Evolutionary conservation across 2,113 vertebrate species (phyloP).

Genomic region (Phaetusa simplex): DNA sequence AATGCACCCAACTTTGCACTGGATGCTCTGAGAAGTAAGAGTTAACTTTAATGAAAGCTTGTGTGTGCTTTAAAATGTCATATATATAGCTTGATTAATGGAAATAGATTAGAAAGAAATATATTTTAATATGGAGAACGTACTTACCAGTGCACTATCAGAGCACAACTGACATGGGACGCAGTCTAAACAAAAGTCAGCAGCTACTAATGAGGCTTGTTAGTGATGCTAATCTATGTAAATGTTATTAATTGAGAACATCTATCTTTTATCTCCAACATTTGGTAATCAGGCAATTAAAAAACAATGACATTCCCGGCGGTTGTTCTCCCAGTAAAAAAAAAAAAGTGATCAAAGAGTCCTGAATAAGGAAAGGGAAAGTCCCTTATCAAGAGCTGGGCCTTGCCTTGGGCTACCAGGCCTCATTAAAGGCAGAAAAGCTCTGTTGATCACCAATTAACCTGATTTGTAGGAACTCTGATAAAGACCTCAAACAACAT

Average conservation of each 20-base stretch:
- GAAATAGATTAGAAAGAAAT: constrained; percentile 78
- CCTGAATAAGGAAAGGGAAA: constrained; percentile 85
- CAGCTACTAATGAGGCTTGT: constrained; percentile 95
- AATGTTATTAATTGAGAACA: constrained; percentile 99
- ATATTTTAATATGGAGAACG: constrained; percentile 59
- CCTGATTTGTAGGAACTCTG: constrained; percentile 94
- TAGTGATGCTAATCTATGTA: constrained; percentile 99
- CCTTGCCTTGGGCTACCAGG: constrained; percentile 88
- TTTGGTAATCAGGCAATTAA: constrained; percentile 98
- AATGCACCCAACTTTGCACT: neutral
- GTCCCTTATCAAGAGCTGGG: constrained; percentile 85
- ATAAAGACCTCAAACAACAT: constrained; percentile 86
- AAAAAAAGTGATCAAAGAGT: constrained; percentile 92
- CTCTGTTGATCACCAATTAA: constrained; percentile 99
- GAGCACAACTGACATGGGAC: constrained; percentile 83
- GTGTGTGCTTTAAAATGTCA: constrained; percentile 72
- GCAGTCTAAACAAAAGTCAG: constrained; percentile 89
- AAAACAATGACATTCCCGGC: constrained; percentile 92
- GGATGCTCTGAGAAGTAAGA: constrained; percentile 35
- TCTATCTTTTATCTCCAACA: constrained; percentile 98
- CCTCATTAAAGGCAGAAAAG: constrained; percentile 94
- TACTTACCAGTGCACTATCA: constrained; percentile 73
- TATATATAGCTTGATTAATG: constrained; percentile 73
- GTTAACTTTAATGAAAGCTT: constrained; percentile 73
- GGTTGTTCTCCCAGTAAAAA: constrained; percentile 80